Evolutionary conservation across 2,113 vertebrate species (phyloP).

Genomic region (Poeciliopsis turrubarensis): DNA sequence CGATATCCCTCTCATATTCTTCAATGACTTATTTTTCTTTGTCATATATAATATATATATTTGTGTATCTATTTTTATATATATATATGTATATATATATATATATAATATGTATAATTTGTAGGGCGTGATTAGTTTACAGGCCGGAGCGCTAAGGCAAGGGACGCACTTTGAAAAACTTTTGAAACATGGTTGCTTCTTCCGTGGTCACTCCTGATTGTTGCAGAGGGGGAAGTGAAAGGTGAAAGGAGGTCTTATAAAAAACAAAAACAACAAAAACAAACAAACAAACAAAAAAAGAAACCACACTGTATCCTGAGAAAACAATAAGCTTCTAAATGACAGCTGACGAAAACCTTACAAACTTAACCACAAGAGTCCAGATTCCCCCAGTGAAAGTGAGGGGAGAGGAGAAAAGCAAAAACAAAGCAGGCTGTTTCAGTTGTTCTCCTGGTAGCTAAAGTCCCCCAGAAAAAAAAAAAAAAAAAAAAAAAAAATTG

Average conservation of each 20-base stretch:
- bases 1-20: constrained; percentile 54
- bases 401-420: constrained; percentile 16
- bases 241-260: constrained; percentile 12
- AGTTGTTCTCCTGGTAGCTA: constrained; percentile 27
- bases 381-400: constrained; percentile 17
- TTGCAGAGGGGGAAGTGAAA: constrained; percentile 7
- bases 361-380: constrained; percentile 15
- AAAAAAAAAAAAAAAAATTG: background rate
- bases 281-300: too few species aligned
- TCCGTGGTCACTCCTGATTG: background rate
- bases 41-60: constrained; percentile 75
- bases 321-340: constrained; percentile 37
- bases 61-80: constrained; percentile 74
- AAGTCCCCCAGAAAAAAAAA: background rate
- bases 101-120: constrained; percentile 76
- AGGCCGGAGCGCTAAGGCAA: constrained; percentile 74
- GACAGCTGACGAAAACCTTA: constrained; percentile 24
- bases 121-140: constrained; percentile 68
- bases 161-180: constrained; percentile 51
- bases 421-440: constrained; percentile 29
- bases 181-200: constrained; percentile 27
- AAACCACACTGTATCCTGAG: constrained; percentile 51
- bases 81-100: constrained; percentile 72
- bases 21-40: constrained; percentile 28
- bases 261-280: too few species aligned